Evolutionary conservation across 2,113 vertebrate genomes (phyloP).

Genomic region (Cygnus buccinator): DNA sequence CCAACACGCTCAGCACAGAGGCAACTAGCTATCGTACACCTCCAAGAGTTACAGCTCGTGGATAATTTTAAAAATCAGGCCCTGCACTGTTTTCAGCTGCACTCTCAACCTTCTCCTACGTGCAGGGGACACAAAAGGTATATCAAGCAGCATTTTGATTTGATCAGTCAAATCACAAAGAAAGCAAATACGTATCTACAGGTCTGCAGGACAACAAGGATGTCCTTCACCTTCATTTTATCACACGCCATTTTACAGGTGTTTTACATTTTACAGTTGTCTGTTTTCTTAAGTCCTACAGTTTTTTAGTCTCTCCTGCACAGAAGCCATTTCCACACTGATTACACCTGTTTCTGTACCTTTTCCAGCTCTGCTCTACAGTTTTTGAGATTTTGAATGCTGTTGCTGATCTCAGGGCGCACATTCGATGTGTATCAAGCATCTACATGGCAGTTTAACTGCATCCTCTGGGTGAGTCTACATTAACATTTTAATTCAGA

Average conservation of each 20-base stretch:
- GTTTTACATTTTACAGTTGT: not conserved
- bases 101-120: not conserved
- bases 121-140: not conserved
- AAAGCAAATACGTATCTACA: not conserved
- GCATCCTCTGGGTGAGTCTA: not conserved
- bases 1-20: not conserved
- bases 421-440: not conserved
- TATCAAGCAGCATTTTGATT: not conserved
- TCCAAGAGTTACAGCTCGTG: not conserved
- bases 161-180: not conserved
- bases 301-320: not conserved
- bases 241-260: not conserved
- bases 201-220: not conserved
- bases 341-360: not conserved
- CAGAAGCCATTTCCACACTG: not conserved
- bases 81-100: not conserved
- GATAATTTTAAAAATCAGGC: not conserved
- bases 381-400: not conserved
- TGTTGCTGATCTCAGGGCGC: not conserved
- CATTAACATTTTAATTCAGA: not conserved
- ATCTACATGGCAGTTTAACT: not conserved
- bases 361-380: not conserved
- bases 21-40: not conserved
- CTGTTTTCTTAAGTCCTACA: not conserved
- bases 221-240: not conserved